Base-by-base conservation (phyloP, 2,113 vertebrate species). In the Eudyptes chrysolophus region DNA sequence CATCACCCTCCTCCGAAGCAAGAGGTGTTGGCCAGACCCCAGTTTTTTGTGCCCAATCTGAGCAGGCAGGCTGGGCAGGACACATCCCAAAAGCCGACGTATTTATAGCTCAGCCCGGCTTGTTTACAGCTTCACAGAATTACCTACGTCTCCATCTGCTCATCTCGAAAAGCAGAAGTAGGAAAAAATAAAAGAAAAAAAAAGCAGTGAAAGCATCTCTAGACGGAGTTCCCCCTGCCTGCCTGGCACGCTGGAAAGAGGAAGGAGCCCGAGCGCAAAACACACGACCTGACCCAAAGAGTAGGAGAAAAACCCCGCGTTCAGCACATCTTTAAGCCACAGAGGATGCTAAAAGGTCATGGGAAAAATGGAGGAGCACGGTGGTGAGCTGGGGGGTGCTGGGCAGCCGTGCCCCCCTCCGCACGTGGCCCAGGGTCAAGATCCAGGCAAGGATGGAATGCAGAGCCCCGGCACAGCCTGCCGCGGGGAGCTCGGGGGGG, bases 131-230 rank as follows among this genome's bases (percentile, higher is more conserved):
- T 58, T 84, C 1, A 0, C 48, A 25, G 72, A 68, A 76, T 90
- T 86, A 42, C 92, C 92, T 61, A 7, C 44, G 1, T 26, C 48
- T 62, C 91, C 93, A 75, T 85, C 93, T 96, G 93, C 70, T 96
- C 89, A 8, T 57, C 75, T 58, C 14, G 0, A 58, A 88, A 95
- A 92, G 66, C 52, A 94, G 75, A 79, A 94, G 55, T 48, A 57
- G 80, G 34, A 60, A 62, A 68, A 82, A 57, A 84, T 17, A 75
- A n/a, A 46, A 57, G 2, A 20, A 16, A 42, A 42, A 34, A 13
- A 72, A 55, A 75, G 10, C 60, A 22, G 25, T 8, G n/a, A 62
- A 85, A 84, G 70, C 55, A 12, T 20, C 72, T 70, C 48, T 30
- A 5, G 66, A 22, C 10, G 1, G 64, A 82, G 22, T 17, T 29